A percentile compares a stretch with the other conserved stretches of the same genome.
These are phyloP conservation scores for Anolis sagrei DNA, from an alignment of 2,113 vertebrate species.

Conservation along the genomic window DNA sequence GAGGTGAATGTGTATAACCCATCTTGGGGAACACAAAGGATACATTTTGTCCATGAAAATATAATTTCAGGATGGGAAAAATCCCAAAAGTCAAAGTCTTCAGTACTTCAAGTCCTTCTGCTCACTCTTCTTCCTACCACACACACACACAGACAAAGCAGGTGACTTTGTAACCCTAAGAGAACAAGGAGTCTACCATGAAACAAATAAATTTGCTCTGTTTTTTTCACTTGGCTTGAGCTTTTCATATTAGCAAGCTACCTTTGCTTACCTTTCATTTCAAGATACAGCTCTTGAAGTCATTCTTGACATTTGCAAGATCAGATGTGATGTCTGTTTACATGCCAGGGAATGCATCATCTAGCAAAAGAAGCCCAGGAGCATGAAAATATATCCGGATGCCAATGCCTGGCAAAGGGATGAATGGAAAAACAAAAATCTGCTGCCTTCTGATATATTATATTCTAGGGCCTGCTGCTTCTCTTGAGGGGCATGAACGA, in stretches of 20 bases:
- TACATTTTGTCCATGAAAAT: rapidly evolving
- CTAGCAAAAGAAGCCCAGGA: slow-evolving; percentile 25
- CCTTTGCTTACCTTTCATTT: not conserved
- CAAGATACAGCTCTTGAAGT: not conserved
- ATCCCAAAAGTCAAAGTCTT: not conserved
- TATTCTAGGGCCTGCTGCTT: slow-evolving; percentile 10
- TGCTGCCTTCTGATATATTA: not conserved
- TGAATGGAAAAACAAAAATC: not conserved
- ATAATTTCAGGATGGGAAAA: not conserved
- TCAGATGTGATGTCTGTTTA: not conserved
- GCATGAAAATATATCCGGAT: not conserved
- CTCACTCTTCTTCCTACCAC: too few species aligned
- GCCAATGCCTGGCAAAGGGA: not conserved
- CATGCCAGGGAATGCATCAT: not conserved
- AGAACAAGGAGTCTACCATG: not conserved
- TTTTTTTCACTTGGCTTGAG: not conserved
- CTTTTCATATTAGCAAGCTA: not conserved
- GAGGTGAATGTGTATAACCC: rapidly evolving
- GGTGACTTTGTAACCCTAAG: not conserved
- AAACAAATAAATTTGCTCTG: not conserved
- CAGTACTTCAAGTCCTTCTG: not conserved
- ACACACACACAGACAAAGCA: not conserved
- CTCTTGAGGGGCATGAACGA: not conserved
- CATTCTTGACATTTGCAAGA: not conserved
- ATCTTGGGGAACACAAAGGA: not conserved